Conservation (phyloP, 1,140 invertebrate genomes). For the Temnothorax nylanderi region DNA sequence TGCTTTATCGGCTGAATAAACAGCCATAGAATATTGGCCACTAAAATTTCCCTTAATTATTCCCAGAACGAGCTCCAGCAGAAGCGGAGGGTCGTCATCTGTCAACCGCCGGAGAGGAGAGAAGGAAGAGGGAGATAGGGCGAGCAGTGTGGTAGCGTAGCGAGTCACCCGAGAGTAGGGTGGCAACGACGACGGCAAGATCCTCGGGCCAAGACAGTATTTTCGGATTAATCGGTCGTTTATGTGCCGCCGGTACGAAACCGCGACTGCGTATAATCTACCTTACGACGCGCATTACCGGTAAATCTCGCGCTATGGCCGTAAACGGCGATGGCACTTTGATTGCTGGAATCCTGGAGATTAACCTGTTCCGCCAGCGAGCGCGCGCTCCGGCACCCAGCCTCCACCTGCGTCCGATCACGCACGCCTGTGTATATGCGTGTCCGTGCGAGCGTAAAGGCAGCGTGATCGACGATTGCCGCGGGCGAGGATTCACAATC, state of each 20-base stretch:
- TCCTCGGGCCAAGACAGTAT: conserved; percentile 73
- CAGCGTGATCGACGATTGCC: conserved; percentile 40
- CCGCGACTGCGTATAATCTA: conserved; percentile 66
- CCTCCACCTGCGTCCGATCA: conserved; percentile 47
- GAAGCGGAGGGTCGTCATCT: conserved; percentile 51
- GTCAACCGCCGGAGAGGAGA: conserved; percentile 29
- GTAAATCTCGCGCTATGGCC: conserved; percentile 80
- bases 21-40: conserved; percentile 57
- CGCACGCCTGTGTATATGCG: neutral
- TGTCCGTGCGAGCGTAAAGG: conserved; percentile 37
- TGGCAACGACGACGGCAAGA: neutral
- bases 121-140: neutral
- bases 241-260: conserved; percentile 67
- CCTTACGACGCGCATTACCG: conserved; percentile 78
- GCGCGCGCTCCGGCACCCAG: conserved; percentile 12
- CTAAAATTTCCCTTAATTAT: conserved; percentile 73
- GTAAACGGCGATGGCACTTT: conserved; percentile 73
- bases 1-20: conserved; percentile 72
- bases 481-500: conserved; percentile 51
- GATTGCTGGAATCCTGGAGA: conserved; percentile 78
- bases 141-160: neutral
- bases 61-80: conserved; percentile 39
- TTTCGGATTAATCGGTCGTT: conserved; percentile 82
- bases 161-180: neutral
- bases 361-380: conserved; percentile 78